phyloP scores from a whole-genome alignment of 64 coral and sea anemone genomes.

The Montipora efflorescens region DNA sequence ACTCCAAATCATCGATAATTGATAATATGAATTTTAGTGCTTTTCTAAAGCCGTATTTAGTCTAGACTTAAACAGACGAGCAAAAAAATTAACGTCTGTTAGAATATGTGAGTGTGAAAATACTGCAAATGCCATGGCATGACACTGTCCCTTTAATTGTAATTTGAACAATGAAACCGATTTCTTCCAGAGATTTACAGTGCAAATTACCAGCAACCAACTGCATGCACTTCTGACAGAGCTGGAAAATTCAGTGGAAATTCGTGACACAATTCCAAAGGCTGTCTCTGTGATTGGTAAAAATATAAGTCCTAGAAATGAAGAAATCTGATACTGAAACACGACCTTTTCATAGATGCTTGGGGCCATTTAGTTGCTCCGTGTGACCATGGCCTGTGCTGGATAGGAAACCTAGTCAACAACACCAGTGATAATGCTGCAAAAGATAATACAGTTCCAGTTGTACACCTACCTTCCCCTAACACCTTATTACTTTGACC shows the following conservation, averaged over 20 bases:
- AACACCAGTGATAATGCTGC: neutral
- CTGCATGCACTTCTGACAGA: constrained; percentile 21
- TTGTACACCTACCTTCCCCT: neutral
- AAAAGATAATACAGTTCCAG: neutral
- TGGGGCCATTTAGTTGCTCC: neutral
- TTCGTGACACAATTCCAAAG: constrained; percentile 12
- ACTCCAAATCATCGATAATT: no score
- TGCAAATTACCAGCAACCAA: neutral
- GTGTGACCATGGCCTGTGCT: neutral
- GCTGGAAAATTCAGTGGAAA: neutral
- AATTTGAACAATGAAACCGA: neutral
- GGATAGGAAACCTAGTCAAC: constrained; percentile 15
- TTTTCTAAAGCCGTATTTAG: no score
- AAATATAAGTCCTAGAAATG: neutral
- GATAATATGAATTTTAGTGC: no score
- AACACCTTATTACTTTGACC: neutral
- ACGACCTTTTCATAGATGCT: neutral
- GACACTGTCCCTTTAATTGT: neutral
- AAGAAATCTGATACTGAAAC: constrained; percentile 5
- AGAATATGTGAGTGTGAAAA: no score
- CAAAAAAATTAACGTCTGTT: no score
- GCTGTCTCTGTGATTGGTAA: constrained; percentile 24
- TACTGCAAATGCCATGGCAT: no score
- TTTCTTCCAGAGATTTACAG: neutral
- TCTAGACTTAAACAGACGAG: no score